Evolutionary conservation across 2,888 invertebrate genomes (phyloP), one percentile per base, ranked within the genome.

Genomic region (Sinohyriopsis cumingii): DNA sequence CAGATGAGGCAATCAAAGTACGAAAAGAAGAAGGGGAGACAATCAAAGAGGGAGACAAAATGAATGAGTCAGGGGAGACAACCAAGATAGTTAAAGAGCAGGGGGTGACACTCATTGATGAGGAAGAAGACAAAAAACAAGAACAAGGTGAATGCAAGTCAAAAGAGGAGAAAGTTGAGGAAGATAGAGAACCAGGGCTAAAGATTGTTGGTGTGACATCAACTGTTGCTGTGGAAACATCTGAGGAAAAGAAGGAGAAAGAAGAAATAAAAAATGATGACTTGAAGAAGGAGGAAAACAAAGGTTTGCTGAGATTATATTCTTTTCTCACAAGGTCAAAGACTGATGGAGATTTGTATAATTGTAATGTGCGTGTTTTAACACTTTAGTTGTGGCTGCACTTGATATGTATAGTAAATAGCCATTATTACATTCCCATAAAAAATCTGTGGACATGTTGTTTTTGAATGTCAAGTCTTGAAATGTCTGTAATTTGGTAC

Each of bases 201-300:
- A 75, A 73, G 68, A 73, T 77, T 57, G 71, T 71, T 33, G 69
- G 69, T 45, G 75, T 73, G 9, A 75, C 71, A 54, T 74, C 72
- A 25, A 68, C 70, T 55, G 71, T 67, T 20, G 68, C 65, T 19
- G 67, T 66, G 53, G 76, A 73, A 18, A n/a, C 22, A 62, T 15
- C 33, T 19, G 59, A 70, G 18, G 68, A 65, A 18, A 45, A 72
- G 54, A 65, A 65, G 54, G 71, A 76, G 57, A 67, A 55, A 24
- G 66, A 59, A 15, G 59, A 71, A n/a, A 69, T 65, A n/a, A 67
- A 68, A 24, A 55, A 22, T 45, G 60, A 12, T 12, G 28, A 20
- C 18, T 53, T 28, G 63, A 55, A 62, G 24, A 66, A 55, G 24
- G 61, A 68, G 19, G 69, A 66, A 28, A 60, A 5, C 45, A 45